Evolutionary conservation across 1,140 invertebrate species (phyloP), one percentile per base, ranked within the genome.

Genomic region (Aricia agestis): DNA sequence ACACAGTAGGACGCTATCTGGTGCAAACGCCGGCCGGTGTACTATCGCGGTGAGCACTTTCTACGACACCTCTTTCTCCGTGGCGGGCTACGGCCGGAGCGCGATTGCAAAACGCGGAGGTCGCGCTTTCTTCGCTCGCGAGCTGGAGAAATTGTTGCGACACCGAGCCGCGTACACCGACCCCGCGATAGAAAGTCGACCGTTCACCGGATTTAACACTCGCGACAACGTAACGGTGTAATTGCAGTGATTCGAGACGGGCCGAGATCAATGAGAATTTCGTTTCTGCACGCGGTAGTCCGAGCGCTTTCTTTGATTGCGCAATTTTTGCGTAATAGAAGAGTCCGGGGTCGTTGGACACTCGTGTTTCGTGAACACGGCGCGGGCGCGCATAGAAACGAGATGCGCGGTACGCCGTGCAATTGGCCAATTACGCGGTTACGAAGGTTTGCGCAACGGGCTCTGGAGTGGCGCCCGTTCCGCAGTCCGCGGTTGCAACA

Each of bases 71-170:
- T 84, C 83, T 86, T 86, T 81, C 85, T 78, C 78, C 72, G 70
- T 67, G 72, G 78, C 73, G 73, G 74, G 74, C 81, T 15, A 78
- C 82, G 87, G 72, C 77, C 74, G 73, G 74, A 74, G 82, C 45
- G 78, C 82, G 87, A 87, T 91, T 91, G 87, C 89, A 90, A 91
- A 91, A 91, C 78, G 79, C 79, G 75, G 86, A 86, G 87, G 87
- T 89, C 86, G 89, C 89, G 87, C 87, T 91, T 91, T 91, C 89
- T 91, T 91, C 89, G 86, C 88, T 90, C 86, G 89, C 89, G 80
- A 87, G 83, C 82, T 78, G 84, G 89, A 91, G 89, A 91, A 91
- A 91, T 91, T 91, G 82, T 91, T 91, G 89, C 89, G 86, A 85
- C 89, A 91, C 84, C 78, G 45, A 52, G 84, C 80, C 77, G 82